Conservation (phyloP, 1,140 invertebrate species). For the Microplitis mediator region DNA sequence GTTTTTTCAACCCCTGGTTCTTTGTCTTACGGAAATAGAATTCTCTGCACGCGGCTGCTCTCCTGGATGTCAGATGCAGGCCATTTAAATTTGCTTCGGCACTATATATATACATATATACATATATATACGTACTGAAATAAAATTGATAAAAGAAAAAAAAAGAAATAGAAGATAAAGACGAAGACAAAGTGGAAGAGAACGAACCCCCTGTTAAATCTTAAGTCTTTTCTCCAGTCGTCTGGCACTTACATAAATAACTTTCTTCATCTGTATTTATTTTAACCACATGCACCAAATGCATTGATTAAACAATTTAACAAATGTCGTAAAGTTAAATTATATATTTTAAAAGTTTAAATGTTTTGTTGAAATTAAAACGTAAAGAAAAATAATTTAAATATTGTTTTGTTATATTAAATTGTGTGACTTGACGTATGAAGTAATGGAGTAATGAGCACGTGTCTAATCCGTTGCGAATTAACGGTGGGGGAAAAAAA, state of each 20-base stretch:
- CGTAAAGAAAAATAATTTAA: too few species aligned
- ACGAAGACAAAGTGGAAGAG: background rate
- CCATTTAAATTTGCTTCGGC: background rate
- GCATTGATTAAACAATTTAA: background rate
- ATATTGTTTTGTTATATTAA: too few species aligned
- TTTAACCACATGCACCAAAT: background rate
- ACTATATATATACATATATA: too few species aligned
- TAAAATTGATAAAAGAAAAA: background rate
- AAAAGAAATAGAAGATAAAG: background rate
- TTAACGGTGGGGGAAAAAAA: too few species aligned
- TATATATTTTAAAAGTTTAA: too few species aligned
- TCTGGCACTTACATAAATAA: conserved; percentile 1
- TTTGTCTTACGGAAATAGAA: conserved; percentile 5
- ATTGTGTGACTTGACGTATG: too few species aligned
- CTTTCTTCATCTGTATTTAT: background rate
- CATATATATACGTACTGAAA: background rate
- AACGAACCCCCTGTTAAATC: too few species aligned
- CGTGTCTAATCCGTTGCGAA: too few species aligned
- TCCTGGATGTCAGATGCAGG: background rate
- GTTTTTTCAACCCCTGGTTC: background rate
- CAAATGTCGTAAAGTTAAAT: background rate
- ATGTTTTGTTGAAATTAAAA: too few species aligned
- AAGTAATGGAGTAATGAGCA: too few species aligned
- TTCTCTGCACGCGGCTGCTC: background rate
- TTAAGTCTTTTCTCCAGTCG: background rate